Percentiles rank a stretch among this genome's conserved stretches.
Evolutionary conservation across 1,140 invertebrate species (phyloP).

Genomic region (Parapsyche elsis): DNA sequence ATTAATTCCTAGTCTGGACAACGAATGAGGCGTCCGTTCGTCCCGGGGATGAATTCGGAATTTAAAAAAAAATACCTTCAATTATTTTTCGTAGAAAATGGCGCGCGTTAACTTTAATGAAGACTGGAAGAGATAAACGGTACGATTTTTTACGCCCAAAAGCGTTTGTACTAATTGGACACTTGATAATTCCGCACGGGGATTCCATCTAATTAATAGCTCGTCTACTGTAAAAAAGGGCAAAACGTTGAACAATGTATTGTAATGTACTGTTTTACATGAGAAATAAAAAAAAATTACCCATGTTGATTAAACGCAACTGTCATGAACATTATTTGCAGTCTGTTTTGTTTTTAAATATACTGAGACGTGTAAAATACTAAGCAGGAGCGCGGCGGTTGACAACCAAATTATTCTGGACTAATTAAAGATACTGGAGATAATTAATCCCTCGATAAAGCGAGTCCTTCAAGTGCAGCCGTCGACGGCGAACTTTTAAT

Average conservation of each 20-base stretch:
- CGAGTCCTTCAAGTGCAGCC: slow-evolving; percentile 38
- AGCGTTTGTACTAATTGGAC: slow-evolving; percentile 28
- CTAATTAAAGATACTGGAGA: slow-evolving; percentile 28
- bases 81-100: slow-evolving; percentile 5
- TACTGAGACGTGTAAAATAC: no score
- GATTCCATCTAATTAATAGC: background rate
- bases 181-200: slow-evolving; percentile 27
- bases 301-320: background rate
- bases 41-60: background rate
- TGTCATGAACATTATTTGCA: no score
- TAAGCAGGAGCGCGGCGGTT: background rate
- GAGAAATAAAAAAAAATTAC: background rate
- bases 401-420: background rate
- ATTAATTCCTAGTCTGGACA: background rate
- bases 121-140: slow-evolving; percentile 18
- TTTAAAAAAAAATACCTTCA: slow-evolving; percentile 26
- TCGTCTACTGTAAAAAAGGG: background rate
- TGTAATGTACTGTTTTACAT: background rate
- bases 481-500: slow-evolving; percentile 38
- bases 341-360: no score
- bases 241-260: background rate
- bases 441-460: slow-evolving; percentile 39
- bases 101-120: slow-evolving; percentile 21
- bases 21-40: background rate
- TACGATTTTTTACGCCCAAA: slow-evolving; percentile 14